Base-by-base conservation (phyloP, 1,140 invertebrate species). In the Gonatopus flavifemur region DNA sequence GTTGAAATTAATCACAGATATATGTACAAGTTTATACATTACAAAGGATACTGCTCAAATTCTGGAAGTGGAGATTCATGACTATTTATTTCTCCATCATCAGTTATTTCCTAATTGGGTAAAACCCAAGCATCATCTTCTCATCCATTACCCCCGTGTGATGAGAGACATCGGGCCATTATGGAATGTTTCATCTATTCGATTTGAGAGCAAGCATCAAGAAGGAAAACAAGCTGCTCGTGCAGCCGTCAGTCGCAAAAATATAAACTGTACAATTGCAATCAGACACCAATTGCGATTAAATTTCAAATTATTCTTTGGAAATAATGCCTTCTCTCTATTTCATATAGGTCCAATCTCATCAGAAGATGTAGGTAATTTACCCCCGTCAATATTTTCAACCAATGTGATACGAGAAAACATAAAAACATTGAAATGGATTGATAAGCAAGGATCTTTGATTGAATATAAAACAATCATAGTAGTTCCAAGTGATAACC, bases 1-100 rank as follows among this genome's bases (percentile, higher is more conserved):
- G 2, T 39, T 66, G 45, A 48, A 56, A 44, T 37, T 50, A 13
- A 46, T 61, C 8, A 44, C 49, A 16, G 48, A 52, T 20, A 60
- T 65, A 21, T 8, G 50, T 18, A 35, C 7, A 2, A 37, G 36
- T 39, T 6, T 15, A 13, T n/a, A 20, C 16, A 24, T 45, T 5
- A 41, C 33, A 13, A 21, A 36, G 9, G 18, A 40, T 39, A 41
- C 30, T 15, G 25, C 18, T 25, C 8, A 32, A 10, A 16, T 20
- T 2, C 19, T 52, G 16, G 10, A 10, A 28, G 25, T 35, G 12
- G 15, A 37, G 28, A 49, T 59, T 32, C 9, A 33, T 19, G 38
- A 43, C 12, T 51, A 62, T 47, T 40, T 57, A 21, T 30, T 25
- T 36, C 48, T 57, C 44, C 31, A 28, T 44, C 33, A 45, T 12